Base-by-base conservation (phyloP, 2,113 vertebrate species). In the Chaenogobius annularis region DNA sequence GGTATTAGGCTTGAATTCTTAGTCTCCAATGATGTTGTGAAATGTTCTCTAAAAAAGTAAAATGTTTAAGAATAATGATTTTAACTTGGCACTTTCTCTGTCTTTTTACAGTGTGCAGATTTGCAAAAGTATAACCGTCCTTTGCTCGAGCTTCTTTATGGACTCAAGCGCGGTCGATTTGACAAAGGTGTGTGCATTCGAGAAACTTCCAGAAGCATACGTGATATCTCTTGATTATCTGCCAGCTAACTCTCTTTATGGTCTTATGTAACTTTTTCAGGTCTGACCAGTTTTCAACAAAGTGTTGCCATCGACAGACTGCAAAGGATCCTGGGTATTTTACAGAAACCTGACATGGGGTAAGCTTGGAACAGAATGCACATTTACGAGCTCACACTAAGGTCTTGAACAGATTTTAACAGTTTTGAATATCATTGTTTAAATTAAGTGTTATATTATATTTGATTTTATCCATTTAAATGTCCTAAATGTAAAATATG, bases 311-410 rank as follows among this genome's bases (percentile, higher is more conserved):
- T 96, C 74, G 96, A 97, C 73, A 90, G 96, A 73, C 88, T 97
- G 40, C 96, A 96, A 69, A 92, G 94, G 13, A 97, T 98, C 64
- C 90, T 97, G 0, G 96, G 95, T 0, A 92, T 96, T 55, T 83
- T 97, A 40, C 95, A 96, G 82, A 96, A 94, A 46, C 96, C 95
- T 50, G 88, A 94, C 14, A 95, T 96, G 93, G 96, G 96, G 96
- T 97, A 89, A 91, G 91, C 64, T 46, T 31, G 3, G 17, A 55
- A 0, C 35, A 46, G 22, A 2, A 23, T 11, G 10, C 10, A 12
- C 0, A 23, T 56, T 12, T 13, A 56, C 20, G 12, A 56, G 55
- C 20, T 56, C 10, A 13, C 55, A 11, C 12, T 1, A 56, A 23
- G 10, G 55, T 23, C 12, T 13, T 56, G n/a, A 12, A 12, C 13